A percentile compares a stretch with the other conserved stretches of the same genome.
These are phyloP conservation scores for Euura saliciscinereae DNA, from an alignment of 1,140 invertebrate genomes.

Conservation along the genomic window DNA sequence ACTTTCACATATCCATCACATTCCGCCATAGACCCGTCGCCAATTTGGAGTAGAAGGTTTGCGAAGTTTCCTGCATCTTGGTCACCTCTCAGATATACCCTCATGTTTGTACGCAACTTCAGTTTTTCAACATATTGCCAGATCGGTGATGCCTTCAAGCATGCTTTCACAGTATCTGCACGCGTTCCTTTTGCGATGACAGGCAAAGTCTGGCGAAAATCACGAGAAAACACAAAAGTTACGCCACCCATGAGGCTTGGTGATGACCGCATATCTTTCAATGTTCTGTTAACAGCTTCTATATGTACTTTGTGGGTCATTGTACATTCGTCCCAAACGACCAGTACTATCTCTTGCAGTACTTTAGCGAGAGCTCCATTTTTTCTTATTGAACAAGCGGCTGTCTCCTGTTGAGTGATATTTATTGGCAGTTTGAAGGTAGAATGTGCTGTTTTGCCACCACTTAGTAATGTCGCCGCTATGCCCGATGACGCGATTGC, in stretches of 20 bases:
- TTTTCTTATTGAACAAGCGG: conserved; percentile 44
- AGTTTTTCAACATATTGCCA: conserved; percentile 37
- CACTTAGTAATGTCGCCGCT: conserved; percentile 33
- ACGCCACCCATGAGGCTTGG: conserved; percentile 33
- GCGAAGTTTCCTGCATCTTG: conserved; percentile 25
- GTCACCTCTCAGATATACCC: conserved; percentile 22
- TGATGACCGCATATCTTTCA: conserved; percentile 34
- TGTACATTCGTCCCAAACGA: conserved; percentile 54
- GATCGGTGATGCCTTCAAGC: conserved; percentile 39
- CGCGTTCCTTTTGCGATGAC: conserved; percentile 51
- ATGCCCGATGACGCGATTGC: conserved; percentile 39
- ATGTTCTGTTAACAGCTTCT: conserved; percentile 38
- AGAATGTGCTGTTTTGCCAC: conserved; percentile 36
- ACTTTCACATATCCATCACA: conserved; percentile 28
- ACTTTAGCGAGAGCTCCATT: conserved; percentile 30
- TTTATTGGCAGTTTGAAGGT: conserved; percentile 36
- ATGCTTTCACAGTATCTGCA: conserved; percentile 55
- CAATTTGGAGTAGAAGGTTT: conserved; percentile 33
- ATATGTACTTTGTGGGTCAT: conserved; percentile 41
- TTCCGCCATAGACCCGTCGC: conserved; percentile 30
- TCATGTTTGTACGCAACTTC: conserved; percentile 29
- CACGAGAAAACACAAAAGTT: conserved; percentile 53
- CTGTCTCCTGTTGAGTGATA: conserved; percentile 30
- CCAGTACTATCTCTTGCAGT: conserved; percentile 36
- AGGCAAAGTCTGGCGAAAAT: conserved; percentile 62